Base-by-base conservation (phyloP, 2,797 vertebrate species). In the Gambelia wislizenii region DNA sequence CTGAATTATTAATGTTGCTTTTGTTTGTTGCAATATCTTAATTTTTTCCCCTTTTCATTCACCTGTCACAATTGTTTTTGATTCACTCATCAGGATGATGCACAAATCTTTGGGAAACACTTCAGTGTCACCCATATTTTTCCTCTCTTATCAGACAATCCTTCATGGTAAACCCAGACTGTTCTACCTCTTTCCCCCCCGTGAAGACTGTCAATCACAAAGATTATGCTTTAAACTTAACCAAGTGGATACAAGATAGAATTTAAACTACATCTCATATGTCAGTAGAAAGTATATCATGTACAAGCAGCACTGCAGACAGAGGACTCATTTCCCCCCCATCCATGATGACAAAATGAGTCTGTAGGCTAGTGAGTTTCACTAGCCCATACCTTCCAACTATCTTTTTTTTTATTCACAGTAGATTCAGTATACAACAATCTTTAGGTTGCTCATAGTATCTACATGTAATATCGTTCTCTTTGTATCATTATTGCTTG, bases 1-100 rank as follows among this genome's bases (percentile, higher is more conserved):
- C 93, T 97, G 96, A 97, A 97, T 97, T 97, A 97, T 96, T 97
- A 97, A 97, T 95, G 96, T 18, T 92, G 83, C 95, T 95, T 97
- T 96, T 97, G 95, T 96, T 96, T 96, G 95, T 95, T 92, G 94
- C 94, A 91, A 91, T 95, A 94, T 93, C 96, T 96, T 97, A 97
- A 96, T 96, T 97, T 94, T 94, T 90, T 92, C 9, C 22, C n/a
- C 89, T 96, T 95, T 96, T 96, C 95, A 94, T 96, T 96, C 95
- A 96, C 93, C 93, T 97, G 95, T 97, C 96, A 91, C 82, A 87
- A 96, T 92, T 94, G 93, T 96, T 96, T 89, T 95, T 95, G 94
- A 96, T 95, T 96, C 93, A 91, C 91, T 94, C 93, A 93, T 97
- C 91, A 94, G 89, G 94, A 94, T 92, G 92, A 93, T 89, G 89